Conservation (phyloP, 2,113 vertebrate species). For the Chascanopsetta lugubris region DNA sequence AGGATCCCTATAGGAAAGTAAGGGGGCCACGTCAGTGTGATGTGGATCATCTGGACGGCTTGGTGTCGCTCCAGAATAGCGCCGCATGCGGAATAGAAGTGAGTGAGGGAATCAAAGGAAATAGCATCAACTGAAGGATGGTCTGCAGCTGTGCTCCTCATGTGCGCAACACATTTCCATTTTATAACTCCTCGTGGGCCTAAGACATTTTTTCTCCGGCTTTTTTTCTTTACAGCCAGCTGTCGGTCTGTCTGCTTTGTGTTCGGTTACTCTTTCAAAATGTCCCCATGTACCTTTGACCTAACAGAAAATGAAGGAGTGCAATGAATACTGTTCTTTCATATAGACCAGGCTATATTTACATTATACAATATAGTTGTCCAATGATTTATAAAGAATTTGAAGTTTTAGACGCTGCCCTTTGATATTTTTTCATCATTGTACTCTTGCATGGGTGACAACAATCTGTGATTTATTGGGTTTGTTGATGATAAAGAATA, state of each 20-base stretch:
- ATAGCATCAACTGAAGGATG: conserved; percentile 54
- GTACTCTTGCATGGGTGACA: background rate
- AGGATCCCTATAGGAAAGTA: background rate
- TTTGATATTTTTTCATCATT: background rate
- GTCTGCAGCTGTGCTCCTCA: conserved; percentile 70
- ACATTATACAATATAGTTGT: too few species aligned
- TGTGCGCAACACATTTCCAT: conserved; percentile 71
- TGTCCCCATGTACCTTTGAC: conserved; percentile 13
- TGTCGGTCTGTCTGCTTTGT: conserved; percentile 52
- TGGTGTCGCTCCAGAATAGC: conserved; percentile 45
- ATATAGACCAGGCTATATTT: too few species aligned
- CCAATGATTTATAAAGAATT: background rate
- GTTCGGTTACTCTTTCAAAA: conserved; percentile 52
- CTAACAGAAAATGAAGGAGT: background rate
- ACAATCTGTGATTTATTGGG: background rate
- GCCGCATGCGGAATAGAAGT: conserved; percentile 48
- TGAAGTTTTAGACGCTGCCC: background rate
- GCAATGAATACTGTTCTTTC: too few species aligned
- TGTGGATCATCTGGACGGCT: conserved; percentile 38
- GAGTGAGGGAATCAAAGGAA: conserved; percentile 66
- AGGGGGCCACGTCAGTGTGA: conserved; percentile 29
- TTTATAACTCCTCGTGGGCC: conserved; percentile 57
- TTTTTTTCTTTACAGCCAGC: conserved; percentile 28
- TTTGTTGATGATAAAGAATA: conserved; percentile 5
- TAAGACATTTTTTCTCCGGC: conserved; percentile 36